A percentile compares a stretch with the other conserved stretches of the same genome.
phyloP scores from a whole-genome alignment of 2,888 invertebrate species.

The Trissoscelio sp. region DNA sequence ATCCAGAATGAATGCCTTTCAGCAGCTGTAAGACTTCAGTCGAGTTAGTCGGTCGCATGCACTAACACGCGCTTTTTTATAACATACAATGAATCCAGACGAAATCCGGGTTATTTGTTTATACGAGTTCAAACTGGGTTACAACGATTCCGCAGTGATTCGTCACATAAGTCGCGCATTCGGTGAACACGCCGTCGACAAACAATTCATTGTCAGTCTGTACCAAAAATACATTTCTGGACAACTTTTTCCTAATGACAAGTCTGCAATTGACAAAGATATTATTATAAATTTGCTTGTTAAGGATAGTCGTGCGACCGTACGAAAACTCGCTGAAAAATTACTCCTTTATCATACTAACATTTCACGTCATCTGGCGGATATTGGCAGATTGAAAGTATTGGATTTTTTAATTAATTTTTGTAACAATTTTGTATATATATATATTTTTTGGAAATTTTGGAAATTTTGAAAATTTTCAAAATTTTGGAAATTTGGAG shows the following conservation, averaged over 20 bases:
- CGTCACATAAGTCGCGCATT: constrained; percentile 56
- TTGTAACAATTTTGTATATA: too few relatives aligned
- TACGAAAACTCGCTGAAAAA: constrained; percentile 38
- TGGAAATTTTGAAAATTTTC: too few relatives aligned
- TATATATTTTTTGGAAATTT: too few relatives aligned
- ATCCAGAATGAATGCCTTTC: not conserved
- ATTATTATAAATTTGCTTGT: constrained; percentile 31
- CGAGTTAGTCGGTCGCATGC: constrained; percentile 32
- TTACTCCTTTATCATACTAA: constrained; percentile 54
- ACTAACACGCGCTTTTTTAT: constrained; percentile 32
- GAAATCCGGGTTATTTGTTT: constrained; percentile 55
- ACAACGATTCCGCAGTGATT: constrained; percentile 52
- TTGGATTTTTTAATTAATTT: too few relatives aligned
- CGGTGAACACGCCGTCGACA: constrained; percentile 31
- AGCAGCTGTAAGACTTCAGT: constrained; percentile 47
- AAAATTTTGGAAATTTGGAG: too few relatives aligned
- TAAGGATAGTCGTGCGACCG: constrained; percentile 30
- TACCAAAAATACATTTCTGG: constrained; percentile 43
- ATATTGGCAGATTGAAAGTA: constrained; percentile 46
- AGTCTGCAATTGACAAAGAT: constrained; percentile 23
- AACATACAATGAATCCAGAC: constrained; percentile 40
- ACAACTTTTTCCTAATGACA: not conserved
- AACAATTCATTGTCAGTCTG: constrained; percentile 29
- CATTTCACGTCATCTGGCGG: constrained; percentile 58
- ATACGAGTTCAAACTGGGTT: constrained; percentile 61